These are phyloP conservation scores for Drosophila anomelani DNA, from an alignment of 2,888 invertebrate species.

Conservation along the genomic window DNA sequence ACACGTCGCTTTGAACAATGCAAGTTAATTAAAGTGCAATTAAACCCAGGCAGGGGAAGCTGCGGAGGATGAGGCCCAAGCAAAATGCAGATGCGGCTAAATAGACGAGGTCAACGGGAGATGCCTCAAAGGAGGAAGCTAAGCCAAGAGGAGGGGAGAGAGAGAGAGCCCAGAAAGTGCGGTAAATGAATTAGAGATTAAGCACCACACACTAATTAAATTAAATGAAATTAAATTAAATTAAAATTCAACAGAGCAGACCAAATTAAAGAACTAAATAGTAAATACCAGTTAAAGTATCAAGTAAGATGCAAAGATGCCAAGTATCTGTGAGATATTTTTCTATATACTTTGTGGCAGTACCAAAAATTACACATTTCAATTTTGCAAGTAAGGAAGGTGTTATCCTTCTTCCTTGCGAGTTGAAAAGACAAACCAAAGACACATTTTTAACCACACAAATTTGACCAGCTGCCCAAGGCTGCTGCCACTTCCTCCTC, in stretches of 20 bases:
- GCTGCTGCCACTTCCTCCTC: not conserved
- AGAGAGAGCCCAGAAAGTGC: not conserved
- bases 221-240: conserved; percentile 2
- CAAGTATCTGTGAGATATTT: not conserved
- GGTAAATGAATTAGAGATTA: conserved; percentile 14
- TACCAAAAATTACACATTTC: too few relatives aligned
- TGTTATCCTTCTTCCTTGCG: not conserved
- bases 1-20: conserved; percentile 71
- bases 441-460: conserved; percentile 47
- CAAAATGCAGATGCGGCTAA: conserved; percentile 32
- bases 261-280: not conserved
- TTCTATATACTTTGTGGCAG: not conserved
- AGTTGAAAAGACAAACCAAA: conserved; percentile 6
- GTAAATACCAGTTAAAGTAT: too few relatives aligned
- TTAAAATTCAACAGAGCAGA: not conserved
- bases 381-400: too few relatives aligned
- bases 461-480: conserved; percentile 35
- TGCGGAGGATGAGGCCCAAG: not conserved
- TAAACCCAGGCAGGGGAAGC: conserved; percentile 49
- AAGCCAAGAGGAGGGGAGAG: too few relatives aligned
- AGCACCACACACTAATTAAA: conserved; percentile 12
- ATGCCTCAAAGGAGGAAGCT: conserved; percentile 1
- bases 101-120: conserved; percentile 25
- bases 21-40: conserved; percentile 77
- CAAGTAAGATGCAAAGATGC: too few relatives aligned